Evolutionary conservation across 2,113 vertebrate species (phyloP), one percentile per base, ranked within the genome.

Genomic region (Blennius ocellaris): DNA sequence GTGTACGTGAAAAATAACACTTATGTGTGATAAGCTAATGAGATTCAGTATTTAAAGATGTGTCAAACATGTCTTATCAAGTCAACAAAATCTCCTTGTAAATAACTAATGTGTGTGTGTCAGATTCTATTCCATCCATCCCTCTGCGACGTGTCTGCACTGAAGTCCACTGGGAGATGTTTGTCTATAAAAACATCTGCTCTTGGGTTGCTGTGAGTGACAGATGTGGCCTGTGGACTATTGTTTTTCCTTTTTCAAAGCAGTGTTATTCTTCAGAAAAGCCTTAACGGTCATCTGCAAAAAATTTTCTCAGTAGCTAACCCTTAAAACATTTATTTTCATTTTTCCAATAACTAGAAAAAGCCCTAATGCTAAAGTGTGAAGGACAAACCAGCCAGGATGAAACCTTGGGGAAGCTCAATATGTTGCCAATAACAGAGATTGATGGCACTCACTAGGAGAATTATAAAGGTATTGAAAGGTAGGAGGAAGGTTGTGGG

Each of bases 101-200:
- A 58, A 52, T 45, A 8, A 45, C 5, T 8, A 45, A 5, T 6
- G 38, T 48, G 12, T 48, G 12, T 40, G 51, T 38, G 16, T 56
- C 12, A 52, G 11, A 37, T 54, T 40, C 15, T 43, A 3, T 12
- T 44, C 43, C 16, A 57, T 9, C 12, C 43, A 10, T 45, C 50
- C 41, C 39, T 43, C 10, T 73, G 36, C 15, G 11, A 11, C 41
- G 57, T 53, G 60, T 61, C 15, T 50, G 41, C 54, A 8, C 45
- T 49, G 50, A 8, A 54, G 17, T 78, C 78, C 73, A 50, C 55
- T 4, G 78, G 78, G 69, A 81, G 10, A 36, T 6, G 74, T 70
- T 12, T 21, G 65, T 43, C 52, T 36, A 16, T 73, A n/a, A 14
- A 56, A 63, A 73, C 41, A 67, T 47, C 68, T 73, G 79, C 62